Conservation (phyloP, 2,888 invertebrate genomes). For the Sabatieria punctata region DNA sequence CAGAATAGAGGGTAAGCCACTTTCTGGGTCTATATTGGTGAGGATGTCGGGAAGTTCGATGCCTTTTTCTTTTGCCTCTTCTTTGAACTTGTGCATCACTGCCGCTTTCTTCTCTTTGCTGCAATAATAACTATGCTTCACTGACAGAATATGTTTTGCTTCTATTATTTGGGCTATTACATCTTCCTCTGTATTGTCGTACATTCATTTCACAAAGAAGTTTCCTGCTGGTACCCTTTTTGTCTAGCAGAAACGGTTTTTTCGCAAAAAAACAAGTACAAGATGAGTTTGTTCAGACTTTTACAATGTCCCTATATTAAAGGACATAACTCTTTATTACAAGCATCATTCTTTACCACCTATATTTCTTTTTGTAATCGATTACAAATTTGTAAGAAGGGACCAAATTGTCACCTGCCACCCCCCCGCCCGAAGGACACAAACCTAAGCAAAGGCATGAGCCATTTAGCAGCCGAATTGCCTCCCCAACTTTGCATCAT, state of each 20-base stretch:
- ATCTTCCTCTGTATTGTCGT: background rate
- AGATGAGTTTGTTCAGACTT: no score
- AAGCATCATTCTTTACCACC: no score
- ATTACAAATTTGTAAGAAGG: no score
- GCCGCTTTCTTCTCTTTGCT: constrained; percentile 9
- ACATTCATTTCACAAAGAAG: background rate
- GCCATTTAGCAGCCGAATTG: constrained; percentile 24
- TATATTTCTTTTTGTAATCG: no score
- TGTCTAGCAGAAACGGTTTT: background rate
- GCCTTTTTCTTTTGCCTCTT: constrained; percentile 26
- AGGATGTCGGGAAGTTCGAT: constrained; percentile 17
- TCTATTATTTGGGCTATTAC: no score
- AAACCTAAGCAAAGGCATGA: constrained; percentile 24
- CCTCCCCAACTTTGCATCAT: constrained; percentile 20
- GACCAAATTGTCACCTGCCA: no score
- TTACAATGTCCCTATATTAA: no score
- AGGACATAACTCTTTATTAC: no score
- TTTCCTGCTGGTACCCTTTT: background rate
- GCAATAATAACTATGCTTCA: constrained; percentile 2
- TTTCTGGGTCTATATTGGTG: constrained; percentile 5
- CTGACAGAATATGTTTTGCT: no score
- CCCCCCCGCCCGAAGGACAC: no score
- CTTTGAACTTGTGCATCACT: constrained; percentile 18
- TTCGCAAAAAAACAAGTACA: no score
- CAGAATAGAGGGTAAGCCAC: constrained; percentile 8